A percentile compares a stretch with the other conserved stretches of the same genome.
Conservation (phyloP, 2,113 vertebrate genomes). For the Oceanites oceanicus region DNA sequence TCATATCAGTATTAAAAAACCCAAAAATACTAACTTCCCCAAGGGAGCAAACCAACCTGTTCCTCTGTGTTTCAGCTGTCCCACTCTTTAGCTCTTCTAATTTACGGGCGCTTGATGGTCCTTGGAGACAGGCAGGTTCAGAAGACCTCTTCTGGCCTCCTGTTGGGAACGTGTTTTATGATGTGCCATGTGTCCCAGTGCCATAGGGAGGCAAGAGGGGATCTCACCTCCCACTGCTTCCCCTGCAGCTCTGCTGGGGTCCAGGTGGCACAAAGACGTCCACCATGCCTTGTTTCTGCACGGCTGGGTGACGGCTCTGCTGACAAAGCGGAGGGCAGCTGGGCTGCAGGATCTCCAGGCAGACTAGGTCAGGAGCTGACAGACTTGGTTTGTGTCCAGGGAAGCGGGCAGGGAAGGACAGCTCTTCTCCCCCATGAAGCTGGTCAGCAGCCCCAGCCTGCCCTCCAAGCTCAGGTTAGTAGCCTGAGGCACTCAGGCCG, state of each 20-base stretch:
- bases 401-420: not conserved
- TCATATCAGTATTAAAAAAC: not conserved
- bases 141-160: not conserved
- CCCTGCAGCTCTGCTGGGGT: not conserved
- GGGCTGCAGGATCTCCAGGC: not conserved
- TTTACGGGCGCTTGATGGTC: not conserved
- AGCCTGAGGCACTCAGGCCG: not conserved
- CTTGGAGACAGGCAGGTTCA: not conserved
- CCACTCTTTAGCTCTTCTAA: not conserved
- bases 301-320: not conserved
- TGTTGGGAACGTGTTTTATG: accelerated
- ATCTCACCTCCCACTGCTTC: not conserved
- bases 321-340: not conserved
- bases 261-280: accelerated
- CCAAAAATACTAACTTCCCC: not conserved
- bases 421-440: no score
- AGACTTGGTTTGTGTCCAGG: not conserved
- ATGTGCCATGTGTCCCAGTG: accelerated
- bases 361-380: not conserved
- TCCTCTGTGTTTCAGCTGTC: not conserved
- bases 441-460: not conserved
- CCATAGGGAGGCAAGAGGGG: not conserved
- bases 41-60: not conserved
- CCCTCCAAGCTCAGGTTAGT: not conserved
- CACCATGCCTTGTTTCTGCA: not conserved